Evolutionary conservation across 92 coral and sea anemone genomes (phyloP).

Genomic region (Umimayanthus chanpuru): DNA sequence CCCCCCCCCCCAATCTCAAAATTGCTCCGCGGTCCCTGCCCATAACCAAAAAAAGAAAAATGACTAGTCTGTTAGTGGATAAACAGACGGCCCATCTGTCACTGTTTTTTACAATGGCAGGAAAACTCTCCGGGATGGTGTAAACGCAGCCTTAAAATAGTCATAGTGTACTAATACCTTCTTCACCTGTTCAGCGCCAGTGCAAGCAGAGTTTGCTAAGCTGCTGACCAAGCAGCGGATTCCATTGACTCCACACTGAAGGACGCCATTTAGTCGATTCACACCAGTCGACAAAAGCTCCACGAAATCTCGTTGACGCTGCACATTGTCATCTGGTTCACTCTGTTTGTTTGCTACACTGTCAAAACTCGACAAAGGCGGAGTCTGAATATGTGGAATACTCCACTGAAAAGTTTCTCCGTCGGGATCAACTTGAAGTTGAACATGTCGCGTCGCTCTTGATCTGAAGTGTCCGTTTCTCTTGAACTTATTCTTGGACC

Average conservation of each 20-base stretch:
- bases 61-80: too few relatives aligned
- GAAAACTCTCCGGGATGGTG: too few relatives aligned
- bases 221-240: conserved; percentile 1
- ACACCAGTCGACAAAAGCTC: conserved; percentile 18
- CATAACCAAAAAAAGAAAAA: too few relatives aligned
- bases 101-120: too few relatives aligned
- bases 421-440: background rate
- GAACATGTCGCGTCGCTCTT: background rate
- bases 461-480: background rate
- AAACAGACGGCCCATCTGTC: too few relatives aligned
- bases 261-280: conserved; percentile 4
- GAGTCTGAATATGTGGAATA: background rate
- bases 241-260: conserved; percentile 28
- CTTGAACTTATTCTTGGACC: conserved; percentile 29
- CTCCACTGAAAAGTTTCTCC: background rate
- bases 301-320: conserved; percentile 3
- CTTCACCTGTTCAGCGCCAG: conserved; percentile 30
- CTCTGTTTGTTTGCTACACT: background rate
- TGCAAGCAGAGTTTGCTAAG: conserved; percentile 24
- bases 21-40: too few relatives aligned
- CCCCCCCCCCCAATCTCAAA: too few relatives aligned
- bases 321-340: background rate
- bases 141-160: too few relatives aligned
- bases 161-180: background rate
- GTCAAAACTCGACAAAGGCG: background rate